Evolutionary conservation across 2,113 vertebrate species (phyloP).

Genomic region (Gymnogyps californianus): DNA sequence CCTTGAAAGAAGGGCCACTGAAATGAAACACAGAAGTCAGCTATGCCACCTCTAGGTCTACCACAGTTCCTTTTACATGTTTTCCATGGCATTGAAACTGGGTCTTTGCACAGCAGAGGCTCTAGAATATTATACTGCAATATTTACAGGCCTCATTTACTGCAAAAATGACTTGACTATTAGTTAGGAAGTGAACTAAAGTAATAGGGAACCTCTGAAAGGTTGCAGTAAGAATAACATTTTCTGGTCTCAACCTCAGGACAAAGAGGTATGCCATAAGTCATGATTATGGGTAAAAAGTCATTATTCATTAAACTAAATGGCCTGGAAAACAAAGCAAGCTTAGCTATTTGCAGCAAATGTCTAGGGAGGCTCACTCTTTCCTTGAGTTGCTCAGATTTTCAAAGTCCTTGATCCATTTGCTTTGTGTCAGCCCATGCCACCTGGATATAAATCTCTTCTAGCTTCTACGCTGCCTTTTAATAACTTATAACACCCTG

Average conservation of each 20-base stretch:
- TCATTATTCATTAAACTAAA: slow-evolving; percentile 13
- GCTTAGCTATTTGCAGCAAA: not conserved
- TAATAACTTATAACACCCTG: not conserved
- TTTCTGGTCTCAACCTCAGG: not conserved
- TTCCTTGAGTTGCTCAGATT: not conserved
- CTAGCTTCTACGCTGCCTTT: not conserved
- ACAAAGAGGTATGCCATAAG: not conserved
- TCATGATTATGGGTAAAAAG: slow-evolving; percentile 6
- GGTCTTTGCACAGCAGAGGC: not conserved
- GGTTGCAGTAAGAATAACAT: not conserved
- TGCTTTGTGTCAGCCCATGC: not conserved
- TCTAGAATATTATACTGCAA: not conserved
- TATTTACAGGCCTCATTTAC: not conserved
- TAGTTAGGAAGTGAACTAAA: not conserved
- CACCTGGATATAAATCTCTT: not conserved
- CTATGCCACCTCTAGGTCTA: not conserved
- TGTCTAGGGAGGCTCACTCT: not conserved
- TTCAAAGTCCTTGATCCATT: not conserved
- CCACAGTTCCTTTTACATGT: not conserved
- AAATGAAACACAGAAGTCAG: not conserved
- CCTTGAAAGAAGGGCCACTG: not conserved
- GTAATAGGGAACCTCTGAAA: not conserved
- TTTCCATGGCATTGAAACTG: not conserved
- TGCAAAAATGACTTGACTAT: not conserved
- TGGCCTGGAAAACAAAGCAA: slow-evolving; percentile 16